Evolutionary conservation across 2,797 vertebrate species (phyloP), one percentile per base, ranked within the genome.

Genomic region (Clarias laeviceps): DNA sequence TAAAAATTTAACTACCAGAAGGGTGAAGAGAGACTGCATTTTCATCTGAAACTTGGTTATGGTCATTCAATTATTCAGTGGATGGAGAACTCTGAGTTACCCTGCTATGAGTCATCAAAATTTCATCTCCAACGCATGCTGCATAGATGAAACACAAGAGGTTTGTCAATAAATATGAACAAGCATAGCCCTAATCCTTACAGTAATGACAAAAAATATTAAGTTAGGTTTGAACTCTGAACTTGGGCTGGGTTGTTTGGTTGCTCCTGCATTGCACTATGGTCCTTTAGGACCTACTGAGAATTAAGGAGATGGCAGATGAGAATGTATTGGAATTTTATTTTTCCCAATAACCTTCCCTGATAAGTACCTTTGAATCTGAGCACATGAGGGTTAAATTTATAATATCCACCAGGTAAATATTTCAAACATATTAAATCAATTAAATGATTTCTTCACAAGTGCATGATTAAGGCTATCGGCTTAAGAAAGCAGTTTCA

Each of bases 61-160:
- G 68, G n/a, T 82, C 64, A 87, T n/a, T 87, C 4, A 80, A 88
- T 85, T 80, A 82, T 87, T 85, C 24, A 89, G 69, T 74, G 65
- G 68, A 62, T 40, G 2, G 34, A 61, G 11, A 82, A 77, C 70
- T 57, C n/a, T 64, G 69, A 59, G 66, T 74, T 70, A 82, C 66
- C 65, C 76, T 27, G 56, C 65, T 70, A 79, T 76, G 79, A 84
- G 82, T 86, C 82, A 88, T 86, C 56, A 85, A 50, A 78, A 64
- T 77, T 34, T 84, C 1, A 77, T 87, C 40, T 74, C 82, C 45
- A 80, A 8, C 82, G 68, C 86, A 50, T 73, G 37, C 32, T 81
- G 50, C 57, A 65, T 8, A 29, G 40, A 65, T n/a, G 32, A 50
- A 85, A 80, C 74, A 74, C 20, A 15, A 82, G 32, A 64, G 29